Percentiles rank a stretch among this genome's conserved stretches.
These are phyloP conservation scores for Hirtodrosophila confusa DNA, from an alignment of 2,888 invertebrate genomes.

Conservation along the genomic window DNA sequence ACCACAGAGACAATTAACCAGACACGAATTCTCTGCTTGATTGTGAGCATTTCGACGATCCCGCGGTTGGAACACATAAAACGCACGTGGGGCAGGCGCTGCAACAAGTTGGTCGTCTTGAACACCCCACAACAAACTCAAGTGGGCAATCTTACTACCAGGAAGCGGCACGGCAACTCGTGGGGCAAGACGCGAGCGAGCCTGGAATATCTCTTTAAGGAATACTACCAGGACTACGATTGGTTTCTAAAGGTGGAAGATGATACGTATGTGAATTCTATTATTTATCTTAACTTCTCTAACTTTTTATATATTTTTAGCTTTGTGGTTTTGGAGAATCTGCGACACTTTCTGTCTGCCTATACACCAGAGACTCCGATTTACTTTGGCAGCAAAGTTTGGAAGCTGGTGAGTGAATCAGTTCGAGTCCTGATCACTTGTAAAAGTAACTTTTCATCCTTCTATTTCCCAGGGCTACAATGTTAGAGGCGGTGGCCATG, in stretches of 20 bases:
- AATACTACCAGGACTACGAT: constrained; percentile 93
- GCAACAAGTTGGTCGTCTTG: constrained; percentile 94
- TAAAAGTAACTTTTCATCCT: neutral
- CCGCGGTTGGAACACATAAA: constrained; percentile 95
- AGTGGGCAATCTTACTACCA: constrained; percentile 89
- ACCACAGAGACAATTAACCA: constrained; percentile 61
- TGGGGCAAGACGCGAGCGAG: constrained; percentile 98
- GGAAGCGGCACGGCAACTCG: constrained; percentile 93
- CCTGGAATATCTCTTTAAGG: constrained; percentile 92
- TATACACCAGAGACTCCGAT: constrained; percentile 89
- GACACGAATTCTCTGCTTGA: constrained; percentile 96
- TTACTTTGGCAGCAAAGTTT: constrained; percentile 95
- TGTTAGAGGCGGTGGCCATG: constrained; percentile 96
- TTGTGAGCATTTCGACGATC: constrained; percentile 94
- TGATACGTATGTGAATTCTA: constrained; percentile 92
- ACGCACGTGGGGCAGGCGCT: constrained; percentile 96
- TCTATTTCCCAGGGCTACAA: constrained; percentile 88
- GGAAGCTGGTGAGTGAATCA: constrained; percentile 79
- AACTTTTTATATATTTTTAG: constrained; percentile 83
- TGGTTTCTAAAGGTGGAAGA: constrained; percentile 99
- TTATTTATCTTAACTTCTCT: too few species aligned
- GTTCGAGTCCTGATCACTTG: too few species aligned
- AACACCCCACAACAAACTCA: constrained; percentile 88
- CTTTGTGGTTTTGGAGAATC: constrained; percentile 97
- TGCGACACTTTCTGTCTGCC: constrained; percentile 92